These are phyloP conservation scores for Sarcophaga bullata DNA, from an alignment of 1,140 invertebrate species.

Conservation along the genomic window DNA sequence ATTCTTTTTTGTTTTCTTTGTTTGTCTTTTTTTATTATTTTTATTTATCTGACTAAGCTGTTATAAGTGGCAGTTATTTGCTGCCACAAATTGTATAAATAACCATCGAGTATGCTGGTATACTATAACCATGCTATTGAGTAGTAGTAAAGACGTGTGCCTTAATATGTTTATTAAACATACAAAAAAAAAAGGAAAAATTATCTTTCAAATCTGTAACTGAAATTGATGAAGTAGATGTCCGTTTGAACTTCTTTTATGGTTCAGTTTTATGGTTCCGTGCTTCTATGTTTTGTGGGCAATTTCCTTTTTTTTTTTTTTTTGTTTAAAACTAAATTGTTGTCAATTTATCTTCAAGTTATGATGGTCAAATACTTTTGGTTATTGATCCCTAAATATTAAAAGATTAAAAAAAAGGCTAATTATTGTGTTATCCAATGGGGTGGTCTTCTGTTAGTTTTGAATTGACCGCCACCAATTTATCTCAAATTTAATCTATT, in stretches of 20 bases:
- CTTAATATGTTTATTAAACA: constrained; percentile 11
- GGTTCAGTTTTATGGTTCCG: background rate
- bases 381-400: background rate
- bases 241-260: constrained; percentile 12
- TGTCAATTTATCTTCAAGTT: background rate
- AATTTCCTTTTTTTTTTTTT: background rate
- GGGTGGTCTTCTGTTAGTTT: background rate
- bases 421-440: background rate
- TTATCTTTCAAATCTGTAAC: background rate
- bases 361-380: background rate
- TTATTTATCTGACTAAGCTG: constrained; percentile 6
- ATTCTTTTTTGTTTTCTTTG: background rate
- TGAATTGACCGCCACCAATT: no score
- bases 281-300: background rate
- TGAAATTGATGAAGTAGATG: constrained; percentile 13
- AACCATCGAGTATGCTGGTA: background rate
- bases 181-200: background rate
- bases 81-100: constrained; percentile 21
- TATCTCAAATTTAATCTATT: no score
- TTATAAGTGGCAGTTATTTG: constrained; percentile 23
- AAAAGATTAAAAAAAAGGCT: background rate
- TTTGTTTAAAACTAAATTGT: background rate
- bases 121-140: background rate
- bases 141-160: background rate
- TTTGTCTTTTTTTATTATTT: background rate